Percentiles rank a stretch among this genome's conserved stretches.
phyloP scores from a whole-genome alignment of 2,113 vertebrate species.

The Engraulis encrasicolus region DNA sequence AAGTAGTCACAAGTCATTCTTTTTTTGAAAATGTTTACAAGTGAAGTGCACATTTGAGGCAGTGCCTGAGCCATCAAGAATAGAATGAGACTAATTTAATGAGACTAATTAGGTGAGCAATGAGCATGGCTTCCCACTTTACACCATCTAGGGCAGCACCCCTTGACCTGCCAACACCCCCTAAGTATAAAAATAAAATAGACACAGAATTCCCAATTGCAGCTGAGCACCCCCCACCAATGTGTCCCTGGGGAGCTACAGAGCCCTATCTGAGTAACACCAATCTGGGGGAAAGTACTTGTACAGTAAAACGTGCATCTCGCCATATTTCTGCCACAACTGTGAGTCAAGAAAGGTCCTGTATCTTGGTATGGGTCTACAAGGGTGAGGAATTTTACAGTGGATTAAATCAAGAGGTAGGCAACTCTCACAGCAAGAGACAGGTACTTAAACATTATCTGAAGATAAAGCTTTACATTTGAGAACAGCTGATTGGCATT shows the following conservation, averaged over 20 bases:
- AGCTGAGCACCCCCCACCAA: no score
- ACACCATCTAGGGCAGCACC: not conserved
- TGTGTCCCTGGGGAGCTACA: no score
- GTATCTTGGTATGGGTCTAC: not conserved
- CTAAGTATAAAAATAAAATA: no score
- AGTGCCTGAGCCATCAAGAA: not conserved
- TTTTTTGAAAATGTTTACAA: not conserved
- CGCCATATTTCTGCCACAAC: not conserved
- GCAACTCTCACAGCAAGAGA: conserved; percentile 38
- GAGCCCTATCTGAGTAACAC: no score
- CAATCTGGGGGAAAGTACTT: no score
- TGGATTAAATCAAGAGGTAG: conserved; percentile 45
- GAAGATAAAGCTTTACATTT: conserved; percentile 26
- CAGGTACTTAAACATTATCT: conserved; percentile 12
- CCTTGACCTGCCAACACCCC: no score
- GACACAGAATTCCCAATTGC: no score
- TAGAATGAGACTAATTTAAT: no score
- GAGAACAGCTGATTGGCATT: conserved; percentile 36
- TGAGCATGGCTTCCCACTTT: not conserved
- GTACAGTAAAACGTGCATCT: not conserved
- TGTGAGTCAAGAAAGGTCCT: not conserved
- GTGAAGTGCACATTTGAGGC: not conserved
- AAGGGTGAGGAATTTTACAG: not conserved
- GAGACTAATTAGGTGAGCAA: not conserved
- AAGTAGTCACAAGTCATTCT: not conserved